Conservation (phyloP, 2,113 vertebrate genomes). For the Limanda limanda region DNA sequence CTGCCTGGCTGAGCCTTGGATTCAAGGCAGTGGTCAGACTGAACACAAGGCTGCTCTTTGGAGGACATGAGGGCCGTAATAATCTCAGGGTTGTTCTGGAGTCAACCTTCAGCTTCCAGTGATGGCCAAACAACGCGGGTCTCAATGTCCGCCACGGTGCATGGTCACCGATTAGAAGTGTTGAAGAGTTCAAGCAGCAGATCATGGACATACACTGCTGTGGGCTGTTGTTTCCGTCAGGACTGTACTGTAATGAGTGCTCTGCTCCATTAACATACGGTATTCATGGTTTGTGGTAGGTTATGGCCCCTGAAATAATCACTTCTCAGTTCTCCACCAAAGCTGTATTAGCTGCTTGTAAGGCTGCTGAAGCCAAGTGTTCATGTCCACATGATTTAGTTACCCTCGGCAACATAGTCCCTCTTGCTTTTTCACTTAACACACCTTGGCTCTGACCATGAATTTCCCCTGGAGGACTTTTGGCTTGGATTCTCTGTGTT, state of each 20-base stretch:
- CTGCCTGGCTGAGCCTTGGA: background rate
- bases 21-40: slow-evolving; percentile 50
- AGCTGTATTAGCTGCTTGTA: slow-evolving; percentile 49
- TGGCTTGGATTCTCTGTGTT: background rate
- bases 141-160: slow-evolving; percentile 23
- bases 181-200: slow-evolving; percentile 49
- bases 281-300: slow-evolving; percentile 47
- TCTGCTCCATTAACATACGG: slow-evolving; percentile 30
- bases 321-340: slow-evolving; percentile 33
- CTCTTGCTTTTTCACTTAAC: slow-evolving; percentile 51
- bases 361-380: slow-evolving; percentile 34
- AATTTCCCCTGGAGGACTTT: slow-evolving; percentile 10
- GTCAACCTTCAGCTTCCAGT: slow-evolving; percentile 32
- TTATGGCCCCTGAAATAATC: slow-evolving; percentile 57
- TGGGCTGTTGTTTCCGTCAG: slow-evolving; percentile 38
- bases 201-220: slow-evolving; percentile 56
- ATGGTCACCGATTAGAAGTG: slow-evolving; percentile 24
- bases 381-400: slow-evolving; percentile 48
- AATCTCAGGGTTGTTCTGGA: slow-evolving; percentile 48
- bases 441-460: slow-evolving; percentile 5
- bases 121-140: slow-evolving; percentile 36
- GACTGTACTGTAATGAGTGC: slow-evolving; percentile 25
- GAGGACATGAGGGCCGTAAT: slow-evolving; percentile 54
- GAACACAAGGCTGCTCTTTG: slow-evolving; percentile 53
- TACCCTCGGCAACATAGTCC: slow-evolving; percentile 55